Base-by-base conservation (phyloP, 2,113 vertebrate species). In the Nerophis ophidion region DNA sequence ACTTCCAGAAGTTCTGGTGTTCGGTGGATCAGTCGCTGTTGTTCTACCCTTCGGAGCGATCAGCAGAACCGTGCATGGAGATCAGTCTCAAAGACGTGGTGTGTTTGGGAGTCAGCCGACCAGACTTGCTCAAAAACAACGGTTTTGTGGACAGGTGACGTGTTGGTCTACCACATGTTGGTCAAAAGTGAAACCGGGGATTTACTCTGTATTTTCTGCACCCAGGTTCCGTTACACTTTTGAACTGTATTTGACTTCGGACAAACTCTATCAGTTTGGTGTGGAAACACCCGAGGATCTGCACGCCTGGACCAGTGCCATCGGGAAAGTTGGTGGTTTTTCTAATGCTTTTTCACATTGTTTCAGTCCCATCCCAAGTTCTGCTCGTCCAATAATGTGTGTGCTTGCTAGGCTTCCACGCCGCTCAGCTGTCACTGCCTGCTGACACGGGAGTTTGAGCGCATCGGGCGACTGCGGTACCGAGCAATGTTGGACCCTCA, bases 371-470 rank as follows among this genome's bases (percentile, higher is more conserved):
- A 56, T 16, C 5, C 2, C 33, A 5, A 16, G 36, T 26, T 26
- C 10, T 2, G n/a, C 10, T 15, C 1, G 19, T 33, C 33, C 36
- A 15, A n/a, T n/a, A 8, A 6, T 14, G 7, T 35, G 15, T 66
- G 14, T 53, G 54, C 10, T 3, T 7, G 44, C 2, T 86, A 98
- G 96, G 96, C 93, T 64, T 91, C 93, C 49, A 94, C 95, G 0
- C 94, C 95, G 0, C 72, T 98, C 70, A 96, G 93, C 84, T 96
- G 95, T 48, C 97, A 99, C 84, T 96, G 95, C 75, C 87, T 97
- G 64, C 74, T 98, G 87, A 89, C 89, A 7, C 89, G 94, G 0
- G 94, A 95, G 82, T 93, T 98, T 81, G 92, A 95, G 75, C 91
- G 93, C 0, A 91, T 95, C 48, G 97, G 95, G 1, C 87, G 92